Evolutionary conservation across 1,140 invertebrate species (phyloP), one percentile per base, ranked within the genome.

Genomic region (Drosophila malerkotliana): DNA sequence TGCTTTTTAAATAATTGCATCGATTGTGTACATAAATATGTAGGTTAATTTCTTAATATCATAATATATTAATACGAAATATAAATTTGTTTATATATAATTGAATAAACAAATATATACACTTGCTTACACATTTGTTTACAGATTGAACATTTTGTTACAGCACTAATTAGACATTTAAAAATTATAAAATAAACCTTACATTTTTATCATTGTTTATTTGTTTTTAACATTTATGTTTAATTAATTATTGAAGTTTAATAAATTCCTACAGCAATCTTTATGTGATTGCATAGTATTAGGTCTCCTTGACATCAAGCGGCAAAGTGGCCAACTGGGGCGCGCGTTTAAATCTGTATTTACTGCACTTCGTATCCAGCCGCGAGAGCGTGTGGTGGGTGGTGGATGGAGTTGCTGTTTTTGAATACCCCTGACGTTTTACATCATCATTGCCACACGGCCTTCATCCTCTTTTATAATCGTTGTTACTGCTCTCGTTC

Each of bases 311-410:
- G 2, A 37, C 32, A 14, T 52, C 39, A 37, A 72, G 49, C 57
- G 28, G 73, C 39, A 62, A 75, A 82, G 45, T 79, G 79, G 66
- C 67, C 79, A 77, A 41, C 73, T 59, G 24, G 54, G 61, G 51
- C 45, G 34, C 80, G 83, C 83, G 83, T 66, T 71, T 83, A 88
- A 88, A 89, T 88, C 83, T 83, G 68, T 73, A 83, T 79, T 88
- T 88, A 89, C 67, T 89, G 66, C 83, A 88, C 83, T 79, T 88
- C 73, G 49, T 55, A 69, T 62, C 60, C 55, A 80, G 34, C 68
- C 67, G 60, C 49, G 63, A 47, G 39, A 45, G 18, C n/a, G 30
- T 21, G 52, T 66, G 54, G 54, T 58, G 82, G 82, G 60, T 64
- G 48, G 26, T 64, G 41, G 44, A n/a, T 48, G 57, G 59, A 24